Percentiles rank a stretch among this genome's conserved stretches.
These are phyloP conservation scores for Spea multiplicata DNA, from an alignment of 2,113 vertebrate genomes.

Conservation along the genomic window DNA sequence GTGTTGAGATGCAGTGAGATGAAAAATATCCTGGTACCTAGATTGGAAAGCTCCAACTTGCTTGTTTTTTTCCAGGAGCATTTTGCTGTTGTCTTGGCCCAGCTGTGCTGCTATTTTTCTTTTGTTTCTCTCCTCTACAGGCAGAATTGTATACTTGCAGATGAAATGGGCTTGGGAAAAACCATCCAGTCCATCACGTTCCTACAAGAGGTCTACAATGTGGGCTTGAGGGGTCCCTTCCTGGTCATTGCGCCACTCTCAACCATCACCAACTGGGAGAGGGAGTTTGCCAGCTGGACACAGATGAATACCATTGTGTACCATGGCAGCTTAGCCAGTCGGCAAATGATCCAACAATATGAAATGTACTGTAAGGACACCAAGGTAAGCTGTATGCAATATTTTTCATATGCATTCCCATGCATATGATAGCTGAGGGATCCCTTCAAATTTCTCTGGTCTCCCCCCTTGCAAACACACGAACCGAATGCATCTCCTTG, in stretches of 20 bases:
- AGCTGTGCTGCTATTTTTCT: too few species aligned
- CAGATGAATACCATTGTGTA: constrained; percentile 92
- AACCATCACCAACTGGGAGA: constrained; percentile 94
- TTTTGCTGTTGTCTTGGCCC: too few species aligned
- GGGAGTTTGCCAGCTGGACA: constrained; percentile 89
- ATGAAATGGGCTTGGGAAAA: constrained; percentile 94
- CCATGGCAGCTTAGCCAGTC: constrained; percentile 87
- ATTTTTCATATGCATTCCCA: not conserved
- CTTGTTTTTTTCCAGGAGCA: too few species aligned
- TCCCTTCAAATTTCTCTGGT: too few species aligned
- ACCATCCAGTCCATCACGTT: constrained; percentile 93
- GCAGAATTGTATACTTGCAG: constrained; percentile 90
- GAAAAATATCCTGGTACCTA: too few species aligned
- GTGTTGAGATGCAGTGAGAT: too few species aligned
- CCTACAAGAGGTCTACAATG: constrained; percentile 78
- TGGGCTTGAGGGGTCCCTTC: constrained; percentile 80
- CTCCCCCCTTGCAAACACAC: too few species aligned
- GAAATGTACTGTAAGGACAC: constrained; percentile 95
- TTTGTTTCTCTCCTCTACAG: not conserved
- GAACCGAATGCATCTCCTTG: too few species aligned
- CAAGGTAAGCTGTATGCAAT: constrained; percentile 67
- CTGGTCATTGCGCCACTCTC: constrained; percentile 87
- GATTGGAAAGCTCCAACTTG: too few species aligned
- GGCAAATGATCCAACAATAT: constrained; percentile 96
- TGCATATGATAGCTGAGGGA: too few species aligned